Conservation (phyloP, 2,113 vertebrate genomes). For the Charadrius vociferus region DNA sequence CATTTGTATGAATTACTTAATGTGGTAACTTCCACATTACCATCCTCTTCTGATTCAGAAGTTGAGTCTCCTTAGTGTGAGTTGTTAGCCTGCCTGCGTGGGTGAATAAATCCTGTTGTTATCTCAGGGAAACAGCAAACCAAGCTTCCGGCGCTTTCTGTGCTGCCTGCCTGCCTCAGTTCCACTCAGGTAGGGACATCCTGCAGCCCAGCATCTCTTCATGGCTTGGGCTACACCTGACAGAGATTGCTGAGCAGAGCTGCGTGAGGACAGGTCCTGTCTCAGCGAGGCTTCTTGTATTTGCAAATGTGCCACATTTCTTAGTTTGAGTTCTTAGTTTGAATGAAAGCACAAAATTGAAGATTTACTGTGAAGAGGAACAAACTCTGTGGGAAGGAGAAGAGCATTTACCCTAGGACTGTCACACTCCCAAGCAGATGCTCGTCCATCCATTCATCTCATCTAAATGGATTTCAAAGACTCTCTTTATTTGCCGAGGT, state of each 20-base stretch:
- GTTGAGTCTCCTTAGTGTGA: not conserved
- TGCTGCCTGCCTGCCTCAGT: not conserved
- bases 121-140: not conserved
- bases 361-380: not conserved
- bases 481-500: not conserved
- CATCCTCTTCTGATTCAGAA: slow-evolving; percentile 40
- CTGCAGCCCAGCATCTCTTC: not conserved
- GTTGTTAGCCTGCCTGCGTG: slow-evolving; percentile 13
- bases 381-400: not conserved
- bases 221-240: not conserved
- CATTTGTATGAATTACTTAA: slow-evolving; percentile 1
- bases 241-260: not conserved
- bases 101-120: slow-evolving; percentile 27
- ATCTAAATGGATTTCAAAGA: not conserved
- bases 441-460: not conserved
- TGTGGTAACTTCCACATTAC: slow-evolving; percentile 10
- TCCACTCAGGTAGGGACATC: not conserved
- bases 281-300: not conserved
- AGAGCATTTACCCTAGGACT: not conserved
- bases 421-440: not conserved
- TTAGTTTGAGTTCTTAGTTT: not conserved
- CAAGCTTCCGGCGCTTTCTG: slow-evolving; percentile 2
- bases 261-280: not conserved
- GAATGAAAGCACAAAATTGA: not conserved
- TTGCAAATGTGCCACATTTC: not conserved